Base-by-base conservation (phyloP, 92 coral and sea anemone species). In the Galaxea fascicularis region DNA sequence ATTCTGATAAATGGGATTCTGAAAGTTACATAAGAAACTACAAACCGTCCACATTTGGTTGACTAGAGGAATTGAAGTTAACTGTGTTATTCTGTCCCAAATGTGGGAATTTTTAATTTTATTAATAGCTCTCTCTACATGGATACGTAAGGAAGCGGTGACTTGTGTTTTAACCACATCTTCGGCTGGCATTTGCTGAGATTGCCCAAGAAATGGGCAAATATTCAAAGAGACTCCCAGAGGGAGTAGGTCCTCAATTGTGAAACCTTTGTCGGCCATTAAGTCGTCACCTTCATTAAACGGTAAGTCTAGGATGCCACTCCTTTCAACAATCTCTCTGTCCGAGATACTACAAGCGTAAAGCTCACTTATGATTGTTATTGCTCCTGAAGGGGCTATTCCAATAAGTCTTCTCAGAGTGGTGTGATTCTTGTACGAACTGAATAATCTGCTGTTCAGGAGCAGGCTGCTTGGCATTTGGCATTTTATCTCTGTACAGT, bases 131-230 rank as follows among this genome's bases (percentile, higher is more conserved):
- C n/a, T n/a, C n/a, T n/a, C n/a, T n/a, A n/a, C n/a, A n/a, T n/a
- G 27, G 30, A 67, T 67, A n/a, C n/a, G n/a, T n/a, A n/a, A n/a
- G n/a, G n/a, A n/a, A n/a, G 91, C 91, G 62, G 82, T 88, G 67
- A 62, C 67, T 62, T 1, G 67, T 62, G 67, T 62, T 26, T 62
- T 62, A 30, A 88, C 57, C 45, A 88, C 83, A 44, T 88, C 88
- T 27, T 88, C 91, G 10, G 83, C 70, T 52, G n/a, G n/a, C n/a
- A n/a, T n/a, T n/a, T n/a, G n/a, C n/a, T n/a, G n/a, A n/a, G n/a
- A n/a, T n/a, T n/a, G 74, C 18, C 89, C 91, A 74, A 88, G 91
- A 57, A 88, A 88, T 27, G 91, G 88, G 10, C 89, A 88, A 41
- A 88, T 75, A 69, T 88, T 88, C 35, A 74, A 51, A 14, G 54